Conservation (phyloP, 2,797 vertebrate genomes). For the Enteromius argenteus region DNA sequence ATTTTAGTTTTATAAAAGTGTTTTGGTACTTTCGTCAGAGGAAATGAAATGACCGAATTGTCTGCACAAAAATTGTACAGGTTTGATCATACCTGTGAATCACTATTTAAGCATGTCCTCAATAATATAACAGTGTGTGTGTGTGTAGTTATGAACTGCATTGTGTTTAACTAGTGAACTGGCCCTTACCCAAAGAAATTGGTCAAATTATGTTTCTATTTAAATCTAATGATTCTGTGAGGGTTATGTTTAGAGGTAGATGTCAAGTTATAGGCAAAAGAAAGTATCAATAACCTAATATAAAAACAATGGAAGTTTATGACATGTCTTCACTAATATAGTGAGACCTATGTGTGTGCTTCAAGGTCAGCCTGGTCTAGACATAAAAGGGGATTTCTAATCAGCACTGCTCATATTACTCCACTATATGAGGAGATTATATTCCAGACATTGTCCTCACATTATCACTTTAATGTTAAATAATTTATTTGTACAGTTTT, state of each 20-base stretch:
- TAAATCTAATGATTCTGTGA: background rate
- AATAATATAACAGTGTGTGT: background rate
- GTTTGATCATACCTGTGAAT: background rate
- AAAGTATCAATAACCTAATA: background rate
- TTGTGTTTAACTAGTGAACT: background rate
- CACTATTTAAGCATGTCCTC: background rate
- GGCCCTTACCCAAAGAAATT: background rate
- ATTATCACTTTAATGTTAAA: slow-evolving; percentile 6
- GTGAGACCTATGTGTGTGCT: background rate
- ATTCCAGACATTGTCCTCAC: background rate
- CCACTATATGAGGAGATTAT: background rate
- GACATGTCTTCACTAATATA: background rate
- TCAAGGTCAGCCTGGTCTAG: slow-evolving; percentile 16
- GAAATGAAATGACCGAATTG: background rate
- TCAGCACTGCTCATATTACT: slow-evolving; percentile 11
- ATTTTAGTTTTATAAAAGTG: background rate
- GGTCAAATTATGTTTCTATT: background rate
- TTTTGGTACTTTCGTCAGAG: background rate
- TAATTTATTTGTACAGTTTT: background rate
- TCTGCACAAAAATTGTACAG: background rate
- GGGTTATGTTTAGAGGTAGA: background rate
- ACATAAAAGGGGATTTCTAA: background rate
- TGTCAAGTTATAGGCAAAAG: background rate
- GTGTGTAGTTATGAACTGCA: too few species aligned
- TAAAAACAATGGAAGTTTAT: background rate